Evolutionary conservation across 1,140 invertebrate species (phyloP).

Genomic region (Ostrea denselamellosa): DNA sequence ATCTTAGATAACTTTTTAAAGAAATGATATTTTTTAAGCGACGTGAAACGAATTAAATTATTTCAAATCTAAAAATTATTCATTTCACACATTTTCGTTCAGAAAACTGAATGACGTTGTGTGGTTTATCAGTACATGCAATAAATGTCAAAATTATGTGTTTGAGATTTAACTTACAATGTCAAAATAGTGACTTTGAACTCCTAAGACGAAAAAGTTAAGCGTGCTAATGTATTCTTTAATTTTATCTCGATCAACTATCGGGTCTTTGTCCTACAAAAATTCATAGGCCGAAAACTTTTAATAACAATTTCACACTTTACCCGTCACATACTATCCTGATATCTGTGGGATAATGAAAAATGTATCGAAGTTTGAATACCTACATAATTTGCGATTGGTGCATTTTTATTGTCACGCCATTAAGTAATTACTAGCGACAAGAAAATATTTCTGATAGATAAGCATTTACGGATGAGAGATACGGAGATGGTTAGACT

Average conservation of each 20-base stretch:
- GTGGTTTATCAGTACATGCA: background rate
- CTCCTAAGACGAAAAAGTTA: background rate
- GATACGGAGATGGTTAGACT: background rate
- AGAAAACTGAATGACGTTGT: background rate
- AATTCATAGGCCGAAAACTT: background rate
- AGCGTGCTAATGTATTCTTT: slow-evolving; percentile 8
- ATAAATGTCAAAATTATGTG: background rate
- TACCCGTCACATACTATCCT: too few relatives aligned
- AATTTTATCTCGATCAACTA: background rate
- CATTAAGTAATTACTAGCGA: background rate
- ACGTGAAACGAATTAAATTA: background rate
- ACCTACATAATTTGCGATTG: background rate
- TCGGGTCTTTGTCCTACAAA: background rate
- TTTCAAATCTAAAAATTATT: background rate
- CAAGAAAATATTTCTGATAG: background rate
- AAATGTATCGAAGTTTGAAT: background rate
- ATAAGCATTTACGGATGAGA: background rate
- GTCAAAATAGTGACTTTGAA: slow-evolving; percentile 3
- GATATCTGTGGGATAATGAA: background rate
- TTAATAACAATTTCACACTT: background rate
- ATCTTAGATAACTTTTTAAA: background rate
- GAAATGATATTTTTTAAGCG: background rate
- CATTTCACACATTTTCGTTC: background rate
- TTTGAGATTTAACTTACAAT: slow-evolving; percentile 17
- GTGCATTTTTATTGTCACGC: background rate